Evolutionary conservation across 2,797 vertebrate genomes (phyloP), one percentile per base, ranked within the genome.

Genomic region (Argyrosomus regius): DNA sequence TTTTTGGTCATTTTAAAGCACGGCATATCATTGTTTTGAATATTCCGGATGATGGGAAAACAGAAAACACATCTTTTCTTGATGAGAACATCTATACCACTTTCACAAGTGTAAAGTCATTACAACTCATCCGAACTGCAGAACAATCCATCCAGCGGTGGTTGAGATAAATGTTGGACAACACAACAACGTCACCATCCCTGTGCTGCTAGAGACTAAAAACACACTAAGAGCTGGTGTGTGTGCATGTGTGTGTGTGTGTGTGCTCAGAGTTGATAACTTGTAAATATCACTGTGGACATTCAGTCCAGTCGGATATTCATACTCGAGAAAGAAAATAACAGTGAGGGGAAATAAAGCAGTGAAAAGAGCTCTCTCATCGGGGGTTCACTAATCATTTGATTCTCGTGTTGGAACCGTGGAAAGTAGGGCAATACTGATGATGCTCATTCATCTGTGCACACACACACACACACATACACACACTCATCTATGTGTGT

Each of bases 361-460:
- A 39, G 11, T 31, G 26, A 17, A n/a, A 52, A 22, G 16, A 43
- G 10, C 1, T 53, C 18, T 45, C 57, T 77, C 48, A 31, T 18
- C 9, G 18, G 35, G 41, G 60, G 72, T 57, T 77, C 69, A 69
- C 49, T 26, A 20, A 76, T 65, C 41, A 69, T 78, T 61, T 59
- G 31, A 41, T 39, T 66, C 49, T 39, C 17, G 24, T 64, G 57
- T 39, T 60, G 62, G 26, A 68, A 20, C 17, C 1, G 54, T 35
- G 31, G 71, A 78, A 87, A 83, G 59, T 76, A 73, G 80, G 65
- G 13, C 72, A 52, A 53, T 18, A 16, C 46, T 71, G 48, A 45
- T 62, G 75, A 18, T 26, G 72, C 24, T 26, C 54, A 35, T 24
- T 66, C 70, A 68, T 35, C 26, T 20, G 17, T 41, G 52, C 5